Percentiles rank a stretch among this genome's conserved stretches.
These are phyloP conservation scores for Drosophila nr. medialis DNA, from an alignment of 2,888 invertebrate genomes.

Conservation along the genomic window DNA sequence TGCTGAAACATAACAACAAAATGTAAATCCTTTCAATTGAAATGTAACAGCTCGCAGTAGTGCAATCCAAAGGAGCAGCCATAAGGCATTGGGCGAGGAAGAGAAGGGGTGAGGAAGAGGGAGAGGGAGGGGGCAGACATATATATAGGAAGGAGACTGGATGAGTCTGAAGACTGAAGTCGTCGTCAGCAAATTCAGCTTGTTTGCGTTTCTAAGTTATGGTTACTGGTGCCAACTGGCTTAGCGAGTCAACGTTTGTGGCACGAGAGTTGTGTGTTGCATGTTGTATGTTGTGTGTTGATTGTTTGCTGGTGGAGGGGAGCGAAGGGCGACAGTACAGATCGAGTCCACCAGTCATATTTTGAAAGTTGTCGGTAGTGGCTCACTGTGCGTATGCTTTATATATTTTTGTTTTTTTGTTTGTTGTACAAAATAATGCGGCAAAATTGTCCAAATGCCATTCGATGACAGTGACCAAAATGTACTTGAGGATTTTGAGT, in stretches of 20 bases:
- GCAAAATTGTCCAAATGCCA: slow-evolving; percentile 47
- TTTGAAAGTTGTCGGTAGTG: slow-evolving; percentile 23
- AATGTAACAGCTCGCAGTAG: slow-evolving; percentile 67
- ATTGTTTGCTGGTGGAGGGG: not conserved
- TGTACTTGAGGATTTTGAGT: slow-evolving; percentile 37
- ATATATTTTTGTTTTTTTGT: slow-evolving; percentile 20
- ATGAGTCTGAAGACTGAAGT: slow-evolving; percentile 9
- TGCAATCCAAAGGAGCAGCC: slow-evolving; percentile 39
- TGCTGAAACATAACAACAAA: slow-evolving; percentile 76
- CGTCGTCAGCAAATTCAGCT: slow-evolving; percentile 71
- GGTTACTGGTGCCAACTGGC: slow-evolving; percentile 78
- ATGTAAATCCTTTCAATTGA: slow-evolving; percentile 80
- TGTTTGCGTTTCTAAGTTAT: slow-evolving; percentile 77
- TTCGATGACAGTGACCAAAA: slow-evolving; percentile 47
- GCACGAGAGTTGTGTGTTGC: not conserved
- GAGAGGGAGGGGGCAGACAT: not conserved
- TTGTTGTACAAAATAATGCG: slow-evolving; percentile 29
- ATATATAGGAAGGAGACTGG: not conserved
- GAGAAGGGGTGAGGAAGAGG: not conserved
- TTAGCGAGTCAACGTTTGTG: slow-evolving; percentile 66
- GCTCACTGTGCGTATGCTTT: slow-evolving; percentile 52
- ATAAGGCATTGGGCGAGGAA: slow-evolving; percentile 4
- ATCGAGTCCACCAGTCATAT: slow-evolving; percentile 23
- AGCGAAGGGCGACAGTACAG: not conserved
- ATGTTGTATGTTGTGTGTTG: not conserved